Conservation (phyloP, 2,888 invertebrate species). For the Dendrolimus houi region DNA sequence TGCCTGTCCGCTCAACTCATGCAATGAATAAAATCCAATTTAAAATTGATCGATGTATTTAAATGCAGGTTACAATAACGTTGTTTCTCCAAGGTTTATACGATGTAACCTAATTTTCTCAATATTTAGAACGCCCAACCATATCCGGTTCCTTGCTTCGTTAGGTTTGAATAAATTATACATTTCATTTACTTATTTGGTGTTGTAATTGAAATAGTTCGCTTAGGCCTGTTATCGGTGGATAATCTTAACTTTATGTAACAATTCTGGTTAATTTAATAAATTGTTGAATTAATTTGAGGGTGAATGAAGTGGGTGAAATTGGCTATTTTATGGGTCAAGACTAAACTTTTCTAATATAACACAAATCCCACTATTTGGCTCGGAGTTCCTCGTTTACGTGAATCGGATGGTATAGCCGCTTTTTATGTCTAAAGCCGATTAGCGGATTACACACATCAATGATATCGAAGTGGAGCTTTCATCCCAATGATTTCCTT, state of each 20-base stretch:
- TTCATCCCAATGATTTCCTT: too few relatives aligned
- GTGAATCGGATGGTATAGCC: too few relatives aligned
- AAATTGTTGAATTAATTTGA: background rate
- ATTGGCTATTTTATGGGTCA: background rate
- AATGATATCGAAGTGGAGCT: too few relatives aligned
- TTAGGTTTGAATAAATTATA: background rate
- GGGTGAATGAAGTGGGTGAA: background rate
- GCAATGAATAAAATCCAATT: too few relatives aligned
- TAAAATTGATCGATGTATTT: too few relatives aligned
- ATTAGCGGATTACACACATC: too few relatives aligned
- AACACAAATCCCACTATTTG: too few relatives aligned
- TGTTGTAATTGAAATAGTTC: background rate
- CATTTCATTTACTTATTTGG: background rate
- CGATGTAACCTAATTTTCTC: background rate
- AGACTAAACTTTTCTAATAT: background rate
- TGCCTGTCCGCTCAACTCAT: too few relatives aligned
- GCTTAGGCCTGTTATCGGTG: background rate
- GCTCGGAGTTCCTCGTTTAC: too few relatives aligned
- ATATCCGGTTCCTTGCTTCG: background rate
- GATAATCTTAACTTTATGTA: background rate
- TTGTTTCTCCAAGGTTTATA: background rate
- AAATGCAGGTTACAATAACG: too few relatives aligned
- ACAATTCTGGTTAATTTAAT: background rate
- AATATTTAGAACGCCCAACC: background rate
- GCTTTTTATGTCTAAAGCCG: too few relatives aligned